Evolutionary conservation across 2,797 vertebrate species (phyloP).

Genomic region (Danio albolineatus): DNA sequence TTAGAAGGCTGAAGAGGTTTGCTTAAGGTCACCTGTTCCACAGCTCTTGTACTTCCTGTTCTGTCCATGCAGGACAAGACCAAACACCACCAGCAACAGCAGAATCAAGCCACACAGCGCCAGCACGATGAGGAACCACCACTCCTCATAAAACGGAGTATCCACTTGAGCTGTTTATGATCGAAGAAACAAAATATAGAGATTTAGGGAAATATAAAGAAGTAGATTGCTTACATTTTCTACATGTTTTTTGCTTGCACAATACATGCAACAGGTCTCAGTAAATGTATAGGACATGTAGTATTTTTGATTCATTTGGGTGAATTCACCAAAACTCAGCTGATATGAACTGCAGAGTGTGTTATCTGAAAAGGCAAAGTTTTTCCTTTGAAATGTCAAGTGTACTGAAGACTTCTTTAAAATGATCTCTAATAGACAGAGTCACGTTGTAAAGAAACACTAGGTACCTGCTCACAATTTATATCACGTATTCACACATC

Average conservation of each 20-base stretch:
- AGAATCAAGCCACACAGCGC: constrained; percentile 89
- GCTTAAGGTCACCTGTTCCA: constrained; percentile 76
- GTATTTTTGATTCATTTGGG: too few species aligned
- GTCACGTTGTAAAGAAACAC: too few species aligned
- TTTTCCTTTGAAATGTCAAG: too few species aligned
- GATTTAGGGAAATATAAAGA: neutral
- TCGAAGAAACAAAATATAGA: neutral
- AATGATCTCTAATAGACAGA: too few species aligned
- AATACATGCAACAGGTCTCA: neutral
- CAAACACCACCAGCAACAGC: constrained; percentile 87
- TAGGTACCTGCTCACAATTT: too few species aligned
- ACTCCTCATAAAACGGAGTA: constrained; percentile 92
- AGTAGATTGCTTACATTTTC: neutral
- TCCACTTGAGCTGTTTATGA: constrained; percentile 82
- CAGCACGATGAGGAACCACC: constrained; percentile 96
- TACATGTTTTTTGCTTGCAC: neutral
- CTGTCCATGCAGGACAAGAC: constrained; percentile 88
- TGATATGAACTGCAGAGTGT: too few species aligned
- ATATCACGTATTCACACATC: too few species aligned
- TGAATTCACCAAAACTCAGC: too few species aligned
- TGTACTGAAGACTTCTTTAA: too few species aligned
- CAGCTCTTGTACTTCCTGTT: constrained; percentile 89
- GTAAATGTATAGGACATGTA: too few species aligned
- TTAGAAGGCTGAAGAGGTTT: neutral
- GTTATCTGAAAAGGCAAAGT: too few species aligned